These are phyloP conservation scores for Lindbergichthys nudifrons DNA, from an alignment of 2,797 vertebrate genomes.

Conservation along the genomic window DNA sequence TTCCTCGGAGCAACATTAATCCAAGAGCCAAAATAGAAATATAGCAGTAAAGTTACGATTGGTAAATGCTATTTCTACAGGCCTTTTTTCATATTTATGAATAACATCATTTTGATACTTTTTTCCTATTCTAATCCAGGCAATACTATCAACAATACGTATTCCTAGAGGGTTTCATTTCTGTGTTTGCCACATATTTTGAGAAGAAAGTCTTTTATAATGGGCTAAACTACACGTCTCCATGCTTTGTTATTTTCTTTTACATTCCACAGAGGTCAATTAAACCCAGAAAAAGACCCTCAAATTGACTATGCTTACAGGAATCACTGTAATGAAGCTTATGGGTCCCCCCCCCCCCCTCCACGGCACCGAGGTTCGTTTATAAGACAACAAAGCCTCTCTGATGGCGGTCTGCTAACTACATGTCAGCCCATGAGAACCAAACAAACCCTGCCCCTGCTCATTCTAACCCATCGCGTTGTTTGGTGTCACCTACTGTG, in stretches of 20 bases:
- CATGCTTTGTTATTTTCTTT: constrained; percentile 18
- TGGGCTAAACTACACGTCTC: too few species aligned
- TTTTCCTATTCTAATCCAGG: neutral
- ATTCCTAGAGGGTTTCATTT: neutral
- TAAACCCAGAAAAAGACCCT: constrained; percentile 18
- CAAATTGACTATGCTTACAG: constrained; percentile 26
- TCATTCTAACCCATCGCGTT: constrained; percentile 16
- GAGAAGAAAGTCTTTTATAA: neutral
- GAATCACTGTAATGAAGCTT: constrained; percentile 46
- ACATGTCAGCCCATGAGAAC: constrained; percentile 27
- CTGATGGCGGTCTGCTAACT: constrained; percentile 44
- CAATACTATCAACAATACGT: neutral
- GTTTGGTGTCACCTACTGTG: constrained; percentile 17
- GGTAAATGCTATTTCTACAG: neutral
- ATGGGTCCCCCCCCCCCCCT: constrained; percentile 16
- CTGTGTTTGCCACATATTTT: neutral
- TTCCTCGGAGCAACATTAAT: constrained; percentile 13
- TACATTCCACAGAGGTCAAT: constrained; percentile 16
- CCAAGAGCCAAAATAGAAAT: constrained; percentile 7
- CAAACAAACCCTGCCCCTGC: constrained; percentile 43
- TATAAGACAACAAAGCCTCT: constrained; percentile 48
- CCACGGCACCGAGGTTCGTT: constrained; percentile 17
- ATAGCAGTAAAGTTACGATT: neutral
- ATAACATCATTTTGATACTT: neutral
- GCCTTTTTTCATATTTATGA: neutral